phyloP scores from a whole-genome alignment of 23 tunicate genomes.

The Ciona savignyi region DNA sequence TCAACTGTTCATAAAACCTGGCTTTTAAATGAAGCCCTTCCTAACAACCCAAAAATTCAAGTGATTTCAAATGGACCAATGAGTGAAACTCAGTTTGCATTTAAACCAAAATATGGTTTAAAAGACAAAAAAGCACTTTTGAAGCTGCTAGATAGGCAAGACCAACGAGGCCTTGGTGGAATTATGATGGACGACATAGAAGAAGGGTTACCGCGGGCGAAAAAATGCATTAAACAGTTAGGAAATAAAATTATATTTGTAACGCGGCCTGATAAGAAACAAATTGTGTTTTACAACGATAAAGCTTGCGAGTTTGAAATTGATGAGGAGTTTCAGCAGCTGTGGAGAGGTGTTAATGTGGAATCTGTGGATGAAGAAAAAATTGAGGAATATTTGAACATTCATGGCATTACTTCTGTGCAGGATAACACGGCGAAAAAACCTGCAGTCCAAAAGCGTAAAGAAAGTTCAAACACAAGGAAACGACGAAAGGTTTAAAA shows the following conservation, averaged over 20 bases:
- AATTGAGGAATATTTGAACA: constrained; percentile 86
- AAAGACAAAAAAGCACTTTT: constrained; percentile 74
- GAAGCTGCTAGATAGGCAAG: constrained; percentile 55
- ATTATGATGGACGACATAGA: constrained; percentile 69
- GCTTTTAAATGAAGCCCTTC: constrained; percentile 71
- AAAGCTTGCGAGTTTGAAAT: constrained; percentile 76
- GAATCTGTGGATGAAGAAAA: constrained; percentile 93
- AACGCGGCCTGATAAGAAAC: constrained; percentile 78
- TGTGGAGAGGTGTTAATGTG: constrained; percentile 81
- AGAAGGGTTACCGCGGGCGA: constrained; percentile 86
- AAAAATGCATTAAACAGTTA: constrained; percentile 55
- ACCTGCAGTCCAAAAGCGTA: constrained; percentile 40
- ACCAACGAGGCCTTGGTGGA: constrained; percentile 91
- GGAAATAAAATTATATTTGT: constrained; percentile 56
- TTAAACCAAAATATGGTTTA: constrained; percentile 84
- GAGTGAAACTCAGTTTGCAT: constrained; percentile 58
- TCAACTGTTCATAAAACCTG: constrained; percentile 62
- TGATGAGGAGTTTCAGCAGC: constrained; percentile 92
- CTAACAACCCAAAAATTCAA: constrained; percentile 81
- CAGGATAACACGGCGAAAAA: constrained; percentile 51
- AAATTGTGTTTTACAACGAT: constrained; percentile 85
- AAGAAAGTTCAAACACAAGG: constrained; percentile 40
- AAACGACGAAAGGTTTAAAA: too few species aligned
- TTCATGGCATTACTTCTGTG: constrained; percentile 70
- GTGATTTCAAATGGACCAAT: constrained; percentile 57